These are phyloP conservation scores for Pseudomyrmex flavicornis DNA, from an alignment of 1,140 invertebrate species.

Conservation along the genomic window DNA sequence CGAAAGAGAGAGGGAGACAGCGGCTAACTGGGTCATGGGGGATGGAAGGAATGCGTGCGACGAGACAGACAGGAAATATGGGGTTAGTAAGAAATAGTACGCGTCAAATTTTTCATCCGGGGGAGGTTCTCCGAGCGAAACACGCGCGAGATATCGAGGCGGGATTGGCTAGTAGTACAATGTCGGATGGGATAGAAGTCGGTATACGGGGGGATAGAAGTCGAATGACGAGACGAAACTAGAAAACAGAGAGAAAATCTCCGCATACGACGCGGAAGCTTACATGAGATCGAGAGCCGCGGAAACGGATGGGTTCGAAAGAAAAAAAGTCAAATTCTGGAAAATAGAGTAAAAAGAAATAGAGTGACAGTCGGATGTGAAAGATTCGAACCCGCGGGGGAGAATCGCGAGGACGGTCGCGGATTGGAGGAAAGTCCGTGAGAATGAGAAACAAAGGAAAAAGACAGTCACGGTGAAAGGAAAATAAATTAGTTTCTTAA, in stretches of 20 bases:
- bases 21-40: constrained; percentile 37
- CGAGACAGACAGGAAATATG: constrained; percentile 36
- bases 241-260: constrained; percentile 33
- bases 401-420: constrained; percentile 18
- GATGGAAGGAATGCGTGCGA: constrained; percentile 41
- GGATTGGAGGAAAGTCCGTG: constrained; percentile 28
- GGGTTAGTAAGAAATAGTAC: constrained; percentile 32
- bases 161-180: constrained; percentile 11
- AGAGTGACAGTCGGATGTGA: constrained; percentile 23
- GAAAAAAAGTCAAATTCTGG: constrained; percentile 50
- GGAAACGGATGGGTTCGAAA: constrained; percentile 33
- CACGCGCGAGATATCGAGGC: constrained; percentile 21
- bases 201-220: constrained; percentile 23
- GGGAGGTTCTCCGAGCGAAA: not conserved
- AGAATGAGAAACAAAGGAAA: not conserved
- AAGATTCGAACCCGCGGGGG: constrained; percentile 9
- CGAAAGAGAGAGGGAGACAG: no score
- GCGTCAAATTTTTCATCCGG: constrained; percentile 44
- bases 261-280: constrained; percentile 22
- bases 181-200: constrained; percentile 23
- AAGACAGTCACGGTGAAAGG: not conserved
- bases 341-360: constrained; percentile 34
- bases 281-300: constrained; percentile 26
- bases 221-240: constrained; percentile 43
- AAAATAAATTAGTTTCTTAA: not conserved